phyloP scores from a whole-genome alignment of 2,113 vertebrate species.

The Tetrax tetrax region DNA sequence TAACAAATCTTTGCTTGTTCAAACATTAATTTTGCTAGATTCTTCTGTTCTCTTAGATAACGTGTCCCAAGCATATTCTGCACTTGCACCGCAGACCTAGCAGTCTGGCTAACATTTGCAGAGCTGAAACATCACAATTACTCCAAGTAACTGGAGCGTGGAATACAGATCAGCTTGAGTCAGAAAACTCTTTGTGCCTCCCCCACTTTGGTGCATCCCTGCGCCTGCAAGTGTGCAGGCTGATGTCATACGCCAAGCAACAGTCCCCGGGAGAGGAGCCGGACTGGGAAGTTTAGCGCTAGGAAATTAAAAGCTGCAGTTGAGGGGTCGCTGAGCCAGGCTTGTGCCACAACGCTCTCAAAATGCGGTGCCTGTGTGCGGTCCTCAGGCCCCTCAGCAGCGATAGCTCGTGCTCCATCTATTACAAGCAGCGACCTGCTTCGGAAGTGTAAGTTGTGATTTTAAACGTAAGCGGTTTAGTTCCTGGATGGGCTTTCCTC shows the following conservation, averaged over 20 bases:
- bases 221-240: conserved; percentile 33
- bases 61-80: background rate
- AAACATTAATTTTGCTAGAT: background rate
- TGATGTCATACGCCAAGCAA: conserved; percentile 50
- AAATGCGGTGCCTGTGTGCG: conserved; percentile 68
- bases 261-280: conserved; percentile 47
- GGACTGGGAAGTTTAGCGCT: conserved; percentile 7
- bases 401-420: conserved; percentile 60
- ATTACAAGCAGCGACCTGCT: conserved; percentile 40
- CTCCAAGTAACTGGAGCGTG: conserved; percentile 41
- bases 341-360: background rate
- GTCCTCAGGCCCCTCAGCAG: conserved; percentile 62
- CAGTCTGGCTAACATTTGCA: background rate
- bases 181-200: conserved; percentile 60
- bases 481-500: background rate
- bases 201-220: conserved; percentile 13
- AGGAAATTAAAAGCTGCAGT: background rate
- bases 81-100: background rate
- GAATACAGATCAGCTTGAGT: conserved; percentile 51
- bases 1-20: background rate
- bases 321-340: background rate
- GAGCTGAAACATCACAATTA: conserved; percentile 9
- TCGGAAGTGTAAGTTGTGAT: conserved; percentile 61
- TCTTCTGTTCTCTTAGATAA: background rate
- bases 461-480: background rate